Evolutionary conservation across 2,888 invertebrate genomes (phyloP), one percentile per base, ranked within the genome.

Genomic region (Caenorhabditis drosophilae): DNA sequence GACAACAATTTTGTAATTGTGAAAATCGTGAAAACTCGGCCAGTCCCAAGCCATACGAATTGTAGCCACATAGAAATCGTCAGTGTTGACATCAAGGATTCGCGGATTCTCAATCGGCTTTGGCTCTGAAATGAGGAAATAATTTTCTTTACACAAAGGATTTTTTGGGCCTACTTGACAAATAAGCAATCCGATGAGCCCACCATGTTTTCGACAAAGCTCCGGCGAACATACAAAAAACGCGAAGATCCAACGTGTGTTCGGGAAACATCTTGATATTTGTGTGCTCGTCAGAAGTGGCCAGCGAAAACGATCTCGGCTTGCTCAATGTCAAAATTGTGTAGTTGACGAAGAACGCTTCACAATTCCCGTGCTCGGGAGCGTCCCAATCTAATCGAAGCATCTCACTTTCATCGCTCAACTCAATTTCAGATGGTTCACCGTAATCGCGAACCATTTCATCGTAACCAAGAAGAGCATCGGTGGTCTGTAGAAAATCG

Each of bases 71-170:
- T 79, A 81, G 64, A 79, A 79, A 22, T 81, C 80, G 48, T 81
- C 80, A 1, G 81, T 81, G 22, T 54, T 56, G 15, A 72, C 58
- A 2, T 54, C 46, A 3, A 57, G 42, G 6, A 81, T 55, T 15
- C 63, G 60, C 4, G 78, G 58, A n/a, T 72, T 73, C 36, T 77
- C 70, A 20, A 79, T 58, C 1, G 72, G 62, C 2, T 59, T 54
- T 6, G 81, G 81, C 48, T 76, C 78, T 78, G 53, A 61, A 78
- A n/a, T n/a, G n/a, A n/a, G n/a, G n/a, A n/a, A n/a, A n/a, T n/a
- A n/a, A n/a, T n/a, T n/a, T n/a, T n/a, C n/a, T n/a, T n/a, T n/a
- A n/a, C n/a, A n/a, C n/a, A n/a, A n/a, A n/a, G n/a, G n/a, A n/a
- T n/a, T n/a, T n/a, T n/a, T n/a, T n/a, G n/a, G n/a, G n/a, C n/a